Evolutionary conservation across 53 echinoderm and acorn worm genomes (phyloP), one percentile per base, ranked within the genome.

Genomic region (Apostichopus leukothele): DNA sequence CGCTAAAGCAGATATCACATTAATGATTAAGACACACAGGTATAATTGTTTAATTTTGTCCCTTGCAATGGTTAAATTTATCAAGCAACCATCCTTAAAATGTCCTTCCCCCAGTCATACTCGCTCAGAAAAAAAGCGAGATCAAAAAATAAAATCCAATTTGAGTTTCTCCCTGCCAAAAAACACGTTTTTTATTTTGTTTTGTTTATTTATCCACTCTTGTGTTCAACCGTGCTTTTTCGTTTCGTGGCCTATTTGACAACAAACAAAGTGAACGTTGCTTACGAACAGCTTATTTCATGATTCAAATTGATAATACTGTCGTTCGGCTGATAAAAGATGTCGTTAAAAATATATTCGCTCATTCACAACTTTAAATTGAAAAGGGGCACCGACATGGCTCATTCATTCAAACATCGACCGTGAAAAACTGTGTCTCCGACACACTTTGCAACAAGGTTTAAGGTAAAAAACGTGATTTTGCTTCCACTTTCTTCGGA

Each of bases 361-460:
- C 81, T 81, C 81, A 81, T 81, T 81, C 81, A 81, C 81, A 81
- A 81, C 81, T 81, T 81, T 81, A 81, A 81, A 81, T 81, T 81
- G 81, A 81, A 81, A 81, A 81, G 81, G 55, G 81, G 81, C 81
- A 81, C 81, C 81, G 55, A 81, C 81, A 57, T 54, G 55, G 81
- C 19, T 81, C 59, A 59, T 59, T 55, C 81, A 8, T 18, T 54
- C 21, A 21, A 81, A 54, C 81, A 54, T 21, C 81, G 81, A 59
- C 81, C 81, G 59, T 23, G 71, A 71, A 59, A 81, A 81, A 81
- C 25, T 81, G 81, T 81, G 81, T 81, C 59, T 55, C 81, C 55
- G 81, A 57, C 81, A 81, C 81, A 81, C 81, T 55, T 54, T 23
- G 22, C 13, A 81, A 71, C 20, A 81, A 23, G 55, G 55, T 18